Conservation (phyloP, 2,888 invertebrate species). For the Oeneis ivallda region DNA sequence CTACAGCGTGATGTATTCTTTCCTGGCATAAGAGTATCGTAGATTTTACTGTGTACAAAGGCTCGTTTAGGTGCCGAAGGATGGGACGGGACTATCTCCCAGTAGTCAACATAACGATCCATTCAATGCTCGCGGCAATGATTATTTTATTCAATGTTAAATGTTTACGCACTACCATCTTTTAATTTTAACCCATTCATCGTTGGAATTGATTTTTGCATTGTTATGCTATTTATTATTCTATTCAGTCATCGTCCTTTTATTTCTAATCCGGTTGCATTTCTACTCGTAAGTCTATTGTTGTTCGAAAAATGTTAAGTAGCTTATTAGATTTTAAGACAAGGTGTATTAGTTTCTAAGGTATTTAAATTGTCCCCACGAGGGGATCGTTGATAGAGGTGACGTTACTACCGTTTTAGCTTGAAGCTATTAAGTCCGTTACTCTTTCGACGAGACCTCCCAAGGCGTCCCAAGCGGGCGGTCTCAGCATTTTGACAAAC, state of each 20-base stretch:
- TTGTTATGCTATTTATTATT: constrained; percentile 21
- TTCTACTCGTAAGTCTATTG: not conserved
- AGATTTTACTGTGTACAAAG: constrained; percentile 52
- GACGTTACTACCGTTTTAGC: constrained; percentile 39
- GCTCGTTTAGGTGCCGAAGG: constrained; percentile 43
- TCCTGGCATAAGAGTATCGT: constrained; percentile 31
- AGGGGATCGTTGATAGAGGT: constrained; percentile 24
- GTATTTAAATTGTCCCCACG: constrained; percentile 44
- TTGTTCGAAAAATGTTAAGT: not conserved
- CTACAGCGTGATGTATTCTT: constrained; percentile 31
- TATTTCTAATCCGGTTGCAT: constrained; percentile 11
- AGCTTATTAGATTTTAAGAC: constrained; percentile 35
- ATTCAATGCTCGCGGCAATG: constrained; percentile 58
- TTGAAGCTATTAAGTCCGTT: constrained; percentile 67
- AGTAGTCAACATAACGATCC: constrained; percentile 59
- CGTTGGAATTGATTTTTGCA: constrained; percentile 23
- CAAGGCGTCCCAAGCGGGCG: constrained; percentile 58
- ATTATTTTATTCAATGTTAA: constrained; percentile 62
- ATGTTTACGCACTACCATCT: constrained; percentile 40
- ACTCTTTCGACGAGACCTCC: constrained; percentile 62
- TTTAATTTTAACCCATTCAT: constrained; percentile 32
- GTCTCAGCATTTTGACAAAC: constrained; percentile 60
- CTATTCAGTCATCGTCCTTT: not conserved
- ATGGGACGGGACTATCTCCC: constrained; percentile 42
- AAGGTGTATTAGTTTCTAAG: constrained; percentile 41